Evolutionary conservation across 2,113 vertebrate genomes (phyloP).

Genomic region (Barbus barbus): DNA sequence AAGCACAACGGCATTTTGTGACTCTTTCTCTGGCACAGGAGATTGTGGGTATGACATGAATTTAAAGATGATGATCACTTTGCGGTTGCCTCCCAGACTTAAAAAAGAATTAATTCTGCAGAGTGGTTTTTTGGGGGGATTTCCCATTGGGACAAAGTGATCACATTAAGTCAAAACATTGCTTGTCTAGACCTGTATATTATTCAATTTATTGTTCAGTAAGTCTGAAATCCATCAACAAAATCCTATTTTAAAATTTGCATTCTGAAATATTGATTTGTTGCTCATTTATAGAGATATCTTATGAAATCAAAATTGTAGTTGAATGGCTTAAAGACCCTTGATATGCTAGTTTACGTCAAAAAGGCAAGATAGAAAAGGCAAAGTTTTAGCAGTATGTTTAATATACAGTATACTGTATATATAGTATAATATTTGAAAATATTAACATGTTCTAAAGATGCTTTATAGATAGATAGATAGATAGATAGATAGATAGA

Average conservation of each 20-base stretch:
- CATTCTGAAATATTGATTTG: conserved; percentile 3
- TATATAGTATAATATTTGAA: no score
- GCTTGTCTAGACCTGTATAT: background rate
- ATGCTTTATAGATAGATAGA: no score
- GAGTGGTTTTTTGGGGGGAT: background rate
- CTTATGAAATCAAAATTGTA: background rate
- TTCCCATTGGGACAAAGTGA: background rate
- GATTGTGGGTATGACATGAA: background rate
- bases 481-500: no score
- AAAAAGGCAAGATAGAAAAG: no score
- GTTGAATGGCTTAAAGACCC: background rate
- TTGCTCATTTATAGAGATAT: background rate
- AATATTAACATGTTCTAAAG: no score
- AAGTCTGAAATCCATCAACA: background rate
- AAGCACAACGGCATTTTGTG: background rate
- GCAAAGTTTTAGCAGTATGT: no score
- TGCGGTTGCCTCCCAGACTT: no score
- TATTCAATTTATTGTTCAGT: background rate
- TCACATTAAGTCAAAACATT: background rate
- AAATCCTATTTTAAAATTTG: background rate
- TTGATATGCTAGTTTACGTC: background rate
- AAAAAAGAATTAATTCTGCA: background rate
- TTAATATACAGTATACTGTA: no score
- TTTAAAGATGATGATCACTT: no score
- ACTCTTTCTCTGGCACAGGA: background rate